phyloP scores from a whole-genome alignment of 2,797 vertebrate species.

The Morelia viridis region DNA sequence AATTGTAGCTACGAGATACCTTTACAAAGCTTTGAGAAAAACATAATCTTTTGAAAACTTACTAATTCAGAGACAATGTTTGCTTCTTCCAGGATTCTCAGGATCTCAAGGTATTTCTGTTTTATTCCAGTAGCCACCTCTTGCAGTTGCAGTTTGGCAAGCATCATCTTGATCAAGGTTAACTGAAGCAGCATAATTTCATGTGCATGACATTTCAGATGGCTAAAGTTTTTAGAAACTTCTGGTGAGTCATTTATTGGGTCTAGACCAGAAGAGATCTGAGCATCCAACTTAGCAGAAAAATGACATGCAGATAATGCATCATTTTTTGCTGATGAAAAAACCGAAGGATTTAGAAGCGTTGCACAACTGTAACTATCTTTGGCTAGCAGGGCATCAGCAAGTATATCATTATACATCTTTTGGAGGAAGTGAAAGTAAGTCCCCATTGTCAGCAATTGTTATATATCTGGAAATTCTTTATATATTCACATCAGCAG shows the following conservation, averaged over 20 bases:
- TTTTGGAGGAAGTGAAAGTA: conserved; percentile 61
- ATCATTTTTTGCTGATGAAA: conserved; percentile 4
- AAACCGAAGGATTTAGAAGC: conserved; percentile 53
- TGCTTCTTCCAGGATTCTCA: conserved; percentile 56
- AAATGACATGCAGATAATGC: background rate
- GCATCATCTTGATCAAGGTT: conserved; percentile 77
- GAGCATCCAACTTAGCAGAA: background rate
- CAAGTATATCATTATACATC: conserved; percentile 70
- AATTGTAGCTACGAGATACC: background rate
- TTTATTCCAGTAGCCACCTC: conserved; percentile 28
- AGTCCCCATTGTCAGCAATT: conserved; percentile 41
- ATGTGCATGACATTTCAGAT: background rate
- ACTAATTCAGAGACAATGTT: conserved; percentile 69
- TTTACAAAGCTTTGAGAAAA: background rate
- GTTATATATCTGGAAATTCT: background rate
- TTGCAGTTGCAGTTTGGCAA: conserved; percentile 51
- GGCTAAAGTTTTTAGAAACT: conserved; percentile 41
- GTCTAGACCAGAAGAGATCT: background rate
- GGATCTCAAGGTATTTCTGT: conserved; percentile 65
- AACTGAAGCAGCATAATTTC: conserved; percentile 75
- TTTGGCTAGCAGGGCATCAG: conserved; percentile 61
- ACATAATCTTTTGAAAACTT: conserved; percentile 27
- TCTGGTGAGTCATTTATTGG: background rate
- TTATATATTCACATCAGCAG: background rate
- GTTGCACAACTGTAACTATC: conserved; percentile 62